These are phyloP conservation scores for Scaptomyza pallida DNA, from an alignment of 1,140 invertebrate species.

Conservation along the genomic window DNA sequence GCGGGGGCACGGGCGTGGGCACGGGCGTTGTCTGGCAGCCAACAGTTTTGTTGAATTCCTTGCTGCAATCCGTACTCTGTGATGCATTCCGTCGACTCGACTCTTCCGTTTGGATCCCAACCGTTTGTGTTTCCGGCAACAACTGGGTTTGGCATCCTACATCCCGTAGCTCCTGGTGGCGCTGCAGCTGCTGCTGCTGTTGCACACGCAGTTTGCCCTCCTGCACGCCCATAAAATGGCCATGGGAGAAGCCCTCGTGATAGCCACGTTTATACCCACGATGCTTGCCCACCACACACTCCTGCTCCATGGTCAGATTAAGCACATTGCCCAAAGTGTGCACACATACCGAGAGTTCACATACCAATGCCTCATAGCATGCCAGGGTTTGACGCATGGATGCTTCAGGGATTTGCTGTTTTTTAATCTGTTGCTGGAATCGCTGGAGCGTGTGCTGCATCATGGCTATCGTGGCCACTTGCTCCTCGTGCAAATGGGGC, in stretches of 20 bases:
- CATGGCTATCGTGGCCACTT: slow-evolving; percentile 45
- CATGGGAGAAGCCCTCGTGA: slow-evolving; percentile 60
- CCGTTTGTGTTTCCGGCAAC: not conserved
- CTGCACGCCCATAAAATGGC: slow-evolving; percentile 65
- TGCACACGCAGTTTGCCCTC: slow-evolving; percentile 40
- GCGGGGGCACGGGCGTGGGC: not conserved
- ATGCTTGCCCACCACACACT: slow-evolving; percentile 53
- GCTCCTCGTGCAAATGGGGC: slow-evolving; percentile 52
- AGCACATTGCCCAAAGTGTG: slow-evolving; percentile 56
- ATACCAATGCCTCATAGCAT: slow-evolving; percentile 30
- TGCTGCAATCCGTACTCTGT: slow-evolving; percentile 1
- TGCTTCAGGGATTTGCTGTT: slow-evolving; percentile 7
- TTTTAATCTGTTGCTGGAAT: slow-evolving; percentile 19
- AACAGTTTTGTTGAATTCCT: not conserved
- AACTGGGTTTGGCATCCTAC: not conserved
- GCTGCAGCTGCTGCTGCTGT: not conserved
- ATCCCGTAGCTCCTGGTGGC: not conserved
- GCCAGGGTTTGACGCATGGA: slow-evolving; percentile 38
- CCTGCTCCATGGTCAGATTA: slow-evolving; percentile 69
- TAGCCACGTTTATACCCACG: slow-evolving; percentile 62
- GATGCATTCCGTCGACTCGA: not conserved
- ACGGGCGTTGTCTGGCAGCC: slow-evolving; percentile 1
- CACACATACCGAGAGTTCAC: slow-evolving; percentile 46
- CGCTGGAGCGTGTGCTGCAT: slow-evolving; percentile 44
- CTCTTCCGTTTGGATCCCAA: not conserved